Base-by-base conservation (phyloP, 2,797 vertebrate species). In the Tokudaia tokunoshimensis region DNA sequence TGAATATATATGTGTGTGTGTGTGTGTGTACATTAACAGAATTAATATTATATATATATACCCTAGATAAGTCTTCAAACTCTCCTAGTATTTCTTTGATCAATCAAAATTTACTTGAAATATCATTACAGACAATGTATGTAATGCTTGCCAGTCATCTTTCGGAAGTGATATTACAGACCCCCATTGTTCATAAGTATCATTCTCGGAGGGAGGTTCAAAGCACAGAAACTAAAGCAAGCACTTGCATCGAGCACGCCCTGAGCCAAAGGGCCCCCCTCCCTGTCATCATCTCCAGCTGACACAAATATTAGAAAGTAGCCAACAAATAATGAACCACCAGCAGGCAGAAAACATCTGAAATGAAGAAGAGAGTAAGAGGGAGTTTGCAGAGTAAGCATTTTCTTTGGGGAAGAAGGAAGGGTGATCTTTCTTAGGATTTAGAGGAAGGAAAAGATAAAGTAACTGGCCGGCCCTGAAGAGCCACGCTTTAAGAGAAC, bases 291-390 rank as follows among this genome's bases (percentile, higher is more conserved):
- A 83, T 96, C 91, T 95, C 59, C 89, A 89, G 92, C 80, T 47
- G 95, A 34, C 94, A 95, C 94, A 91, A 44, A 95, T 41, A 72
- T 83, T 76, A 95, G 72, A 97, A 97, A 97, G 57, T n/a, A 82
- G 41, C 17, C 85, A 96, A 95, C 26, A 78, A 72, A 26, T 70
- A 37, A 61, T 15, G n/a, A 76, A 78, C 3, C 13, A 52, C 19
- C 0, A 0, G 14, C 52, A 7, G 59, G 31, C 47, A 67, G 22
- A 85, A 93, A 91, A 72, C 63, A 92, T 91, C 0, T 1, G 29
- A 61, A 20, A 55, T 29, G 82, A 87, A 91, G 26, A 85, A 37
- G 44, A 83, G 34, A 95, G 20, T 67, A 65, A 47, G 22, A 96
- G 13, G 44, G 80, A 78, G 61, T 80, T 87, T 87, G 26, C 44